Conservation (phyloP, 2,888 invertebrate species). For the Caenorhabditis afra region DNA sequence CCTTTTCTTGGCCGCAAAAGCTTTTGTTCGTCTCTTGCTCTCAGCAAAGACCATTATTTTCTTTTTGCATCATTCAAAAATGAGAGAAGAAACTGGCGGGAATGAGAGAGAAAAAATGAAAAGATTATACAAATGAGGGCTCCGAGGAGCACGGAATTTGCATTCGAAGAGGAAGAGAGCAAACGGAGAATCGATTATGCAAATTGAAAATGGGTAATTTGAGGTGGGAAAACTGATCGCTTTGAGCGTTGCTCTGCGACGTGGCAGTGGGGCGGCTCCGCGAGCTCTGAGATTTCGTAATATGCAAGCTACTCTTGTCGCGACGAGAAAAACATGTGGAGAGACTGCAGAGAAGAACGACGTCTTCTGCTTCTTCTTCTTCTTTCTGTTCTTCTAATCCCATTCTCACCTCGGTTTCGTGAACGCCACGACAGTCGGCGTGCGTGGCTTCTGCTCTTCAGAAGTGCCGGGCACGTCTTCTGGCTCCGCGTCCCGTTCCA, state of each 20-base stretch:
- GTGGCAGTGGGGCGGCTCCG: background rate
- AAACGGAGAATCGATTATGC: conserved; percentile 11
- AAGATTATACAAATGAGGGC: background rate
- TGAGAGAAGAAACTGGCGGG: conserved; percentile 3
- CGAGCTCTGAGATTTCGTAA: background rate
- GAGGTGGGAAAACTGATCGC: background rate
- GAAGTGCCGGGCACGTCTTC: conserved; percentile 4
- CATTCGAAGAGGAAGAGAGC: background rate
- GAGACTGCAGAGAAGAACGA: background rate
- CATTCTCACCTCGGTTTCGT: conserved; percentile 39
- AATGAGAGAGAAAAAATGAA: conserved; percentile 2
- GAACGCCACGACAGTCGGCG: conserved; percentile 26
- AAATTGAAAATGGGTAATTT: background rate
- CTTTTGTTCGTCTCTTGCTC: conserved; percentile 35
- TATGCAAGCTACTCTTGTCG: background rate
- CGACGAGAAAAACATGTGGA: background rate
- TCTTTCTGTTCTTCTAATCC: too few relatives aligned
- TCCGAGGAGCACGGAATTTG: background rate
- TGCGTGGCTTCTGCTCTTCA: conserved; percentile 22
- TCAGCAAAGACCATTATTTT: conserved; percentile 29
- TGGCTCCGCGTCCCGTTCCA: conserved; percentile 9
- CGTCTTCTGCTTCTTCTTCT: too few relatives aligned
- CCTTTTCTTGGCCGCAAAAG: background rate
- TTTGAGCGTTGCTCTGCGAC: background rate
- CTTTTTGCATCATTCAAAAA: conserved; percentile 38